phyloP scores from a whole-genome alignment of 2,113 vertebrate species.

The Lipotes vexillifer region DNA sequence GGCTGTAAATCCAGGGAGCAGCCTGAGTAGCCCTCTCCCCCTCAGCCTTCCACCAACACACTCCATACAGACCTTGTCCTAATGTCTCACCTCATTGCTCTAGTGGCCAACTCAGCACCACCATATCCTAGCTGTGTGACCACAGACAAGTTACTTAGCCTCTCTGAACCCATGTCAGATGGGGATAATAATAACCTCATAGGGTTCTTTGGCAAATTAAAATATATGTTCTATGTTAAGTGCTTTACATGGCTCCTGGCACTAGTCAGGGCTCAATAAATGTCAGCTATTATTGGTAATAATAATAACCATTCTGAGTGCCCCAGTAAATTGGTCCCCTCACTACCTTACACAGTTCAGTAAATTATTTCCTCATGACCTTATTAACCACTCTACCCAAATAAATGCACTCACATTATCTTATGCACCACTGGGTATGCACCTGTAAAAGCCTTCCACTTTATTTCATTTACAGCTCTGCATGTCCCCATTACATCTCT shows the following conservation, averaged over 20 bases:
- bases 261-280: neutral
- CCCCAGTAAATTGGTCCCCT: neutral
- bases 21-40: neutral
- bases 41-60: neutral
- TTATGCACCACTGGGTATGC: neutral
- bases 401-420: neutral
- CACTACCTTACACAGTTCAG: neutral
- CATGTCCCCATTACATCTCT: neutral
- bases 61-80: neutral
- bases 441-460: neutral
- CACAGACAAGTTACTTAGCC: neutral
- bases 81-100: neutral
- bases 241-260: neutral
- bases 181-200: neutral
- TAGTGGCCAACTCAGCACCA: neutral
- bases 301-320: neutral
- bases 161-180: neutral
- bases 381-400: slow-evolving; percentile 15
- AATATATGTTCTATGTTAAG: neutral
- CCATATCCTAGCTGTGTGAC: neutral
- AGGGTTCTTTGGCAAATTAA: slow-evolving; percentile 17
- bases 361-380: neutral
- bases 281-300: neutral
- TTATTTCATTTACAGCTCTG: neutral
- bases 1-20: neutral